Conservation (phyloP, 2,797 vertebrate species). For the Sebastes taczanowskii region DNA sequence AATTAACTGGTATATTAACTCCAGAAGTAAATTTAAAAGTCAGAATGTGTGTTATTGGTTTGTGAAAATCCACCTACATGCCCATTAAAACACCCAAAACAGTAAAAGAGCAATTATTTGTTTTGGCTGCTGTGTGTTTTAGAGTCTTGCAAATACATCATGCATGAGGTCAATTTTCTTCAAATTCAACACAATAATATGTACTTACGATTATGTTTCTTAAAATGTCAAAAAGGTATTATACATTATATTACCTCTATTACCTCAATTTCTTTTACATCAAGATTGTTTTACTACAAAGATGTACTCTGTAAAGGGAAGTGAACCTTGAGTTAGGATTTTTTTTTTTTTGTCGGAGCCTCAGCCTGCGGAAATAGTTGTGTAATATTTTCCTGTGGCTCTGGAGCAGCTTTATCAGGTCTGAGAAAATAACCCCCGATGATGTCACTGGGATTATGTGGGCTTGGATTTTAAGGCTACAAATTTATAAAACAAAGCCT, state of each 20-base stretch:
- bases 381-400: not conserved
- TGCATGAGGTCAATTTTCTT: not conserved
- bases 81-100: not conserved
- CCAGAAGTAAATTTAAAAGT: constrained; percentile 1
- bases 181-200: not conserved
- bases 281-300: not conserved
- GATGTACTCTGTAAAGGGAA: not conserved
- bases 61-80: not conserved
- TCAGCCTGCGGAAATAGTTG: not conserved
- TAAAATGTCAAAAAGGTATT: not conserved
- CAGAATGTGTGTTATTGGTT: not conserved
- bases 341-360: not conserved
- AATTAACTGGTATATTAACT: constrained; percentile 15
- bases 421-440: not conserved
- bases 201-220: not conserved
- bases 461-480: not conserved
- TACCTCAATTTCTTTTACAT: not conserved
- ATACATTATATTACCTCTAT: not conserved
- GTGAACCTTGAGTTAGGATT: not conserved
- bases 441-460: not conserved
- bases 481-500: not conserved
- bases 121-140: not conserved
- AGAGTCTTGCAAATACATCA: not conserved
- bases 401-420: not conserved
- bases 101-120: not conserved